These are phyloP conservation scores for Heteromyza rotundicornis DNA, from an alignment of 2,888 invertebrate species.

Conservation along the genomic window DNA sequence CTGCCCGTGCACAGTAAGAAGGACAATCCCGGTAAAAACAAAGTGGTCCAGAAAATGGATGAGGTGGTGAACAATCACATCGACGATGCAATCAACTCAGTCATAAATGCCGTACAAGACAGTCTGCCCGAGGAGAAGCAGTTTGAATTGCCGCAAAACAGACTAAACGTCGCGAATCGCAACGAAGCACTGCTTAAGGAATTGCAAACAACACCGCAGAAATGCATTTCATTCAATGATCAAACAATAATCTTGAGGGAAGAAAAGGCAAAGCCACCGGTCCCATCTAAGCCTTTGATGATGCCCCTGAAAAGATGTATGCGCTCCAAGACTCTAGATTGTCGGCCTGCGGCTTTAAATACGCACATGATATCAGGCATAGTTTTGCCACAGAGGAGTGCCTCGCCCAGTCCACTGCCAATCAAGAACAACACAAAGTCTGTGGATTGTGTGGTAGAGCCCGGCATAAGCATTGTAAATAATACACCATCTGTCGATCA, in stretches of 20 bases:
- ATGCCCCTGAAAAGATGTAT: constrained; percentile 46
- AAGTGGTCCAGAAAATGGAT: constrained; percentile 46
- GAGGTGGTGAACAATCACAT: constrained; percentile 55
- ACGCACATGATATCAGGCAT: background rate
- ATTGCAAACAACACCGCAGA: background rate
- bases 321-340: constrained; percentile 54
- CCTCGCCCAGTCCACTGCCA: too few species aligned
- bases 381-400: too few species aligned
- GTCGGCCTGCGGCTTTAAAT: constrained; percentile 32
- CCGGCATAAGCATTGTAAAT: too few species aligned
- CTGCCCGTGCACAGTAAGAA: constrained; percentile 23
- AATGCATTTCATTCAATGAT: background rate
- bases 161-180: background rate
- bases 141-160: too few species aligned
- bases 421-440: too few species aligned
- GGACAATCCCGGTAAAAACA: constrained; percentile 30
- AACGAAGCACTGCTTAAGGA: background rate
- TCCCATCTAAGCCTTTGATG: constrained; percentile 27
- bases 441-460: too few species aligned
- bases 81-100: constrained; percentile 56
- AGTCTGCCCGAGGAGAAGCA: constrained; percentile 42
- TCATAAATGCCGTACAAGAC: constrained; percentile 52
- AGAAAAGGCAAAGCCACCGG: constrained; percentile 15
- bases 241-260: constrained; percentile 22
- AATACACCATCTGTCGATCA: too few species aligned